phyloP scores from a whole-genome alignment of 2,797 vertebrate species.

The Intellagama lesueurii region DNA sequence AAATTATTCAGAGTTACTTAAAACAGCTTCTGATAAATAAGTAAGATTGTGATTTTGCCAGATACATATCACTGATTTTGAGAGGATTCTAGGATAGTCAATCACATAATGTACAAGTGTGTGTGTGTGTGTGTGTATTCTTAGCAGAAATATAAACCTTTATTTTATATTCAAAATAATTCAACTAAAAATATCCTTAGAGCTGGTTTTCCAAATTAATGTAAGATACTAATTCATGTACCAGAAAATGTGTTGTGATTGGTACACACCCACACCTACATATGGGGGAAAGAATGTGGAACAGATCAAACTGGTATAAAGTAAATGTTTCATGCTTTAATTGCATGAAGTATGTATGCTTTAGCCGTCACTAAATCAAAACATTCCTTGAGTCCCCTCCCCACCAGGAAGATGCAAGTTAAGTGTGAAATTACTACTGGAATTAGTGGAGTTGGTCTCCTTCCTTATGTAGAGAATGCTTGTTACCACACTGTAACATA shows the following conservation, averaged over 20 bases:
- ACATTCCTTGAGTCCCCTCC: accelerated
- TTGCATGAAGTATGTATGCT: background rate
- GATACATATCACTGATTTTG: background rate
- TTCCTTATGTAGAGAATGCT: background rate
- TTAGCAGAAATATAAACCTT: background rate
- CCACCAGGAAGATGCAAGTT: background rate
- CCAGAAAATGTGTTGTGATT: background rate
- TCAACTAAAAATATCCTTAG: background rate
- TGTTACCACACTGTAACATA: background rate
- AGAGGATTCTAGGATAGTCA: background rate
- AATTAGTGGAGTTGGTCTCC: background rate
- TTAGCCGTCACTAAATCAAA: background rate
- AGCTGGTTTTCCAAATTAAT: background rate
- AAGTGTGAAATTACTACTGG: background rate
- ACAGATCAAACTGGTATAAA: background rate
- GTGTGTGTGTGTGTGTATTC: background rate
- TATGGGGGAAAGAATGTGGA: background rate
- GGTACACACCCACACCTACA: too few relatives aligned
- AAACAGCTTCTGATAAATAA: background rate
- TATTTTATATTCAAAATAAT: background rate
- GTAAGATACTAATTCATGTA: background rate
- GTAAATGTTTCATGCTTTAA: background rate
- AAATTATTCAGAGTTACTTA: background rate
- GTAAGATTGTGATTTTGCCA: slow-evolving; percentile 7
- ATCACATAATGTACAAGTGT: background rate